phyloP scores from a whole-genome alignment of 1,140 invertebrate species.

The Heliconius nattereri region DNA sequence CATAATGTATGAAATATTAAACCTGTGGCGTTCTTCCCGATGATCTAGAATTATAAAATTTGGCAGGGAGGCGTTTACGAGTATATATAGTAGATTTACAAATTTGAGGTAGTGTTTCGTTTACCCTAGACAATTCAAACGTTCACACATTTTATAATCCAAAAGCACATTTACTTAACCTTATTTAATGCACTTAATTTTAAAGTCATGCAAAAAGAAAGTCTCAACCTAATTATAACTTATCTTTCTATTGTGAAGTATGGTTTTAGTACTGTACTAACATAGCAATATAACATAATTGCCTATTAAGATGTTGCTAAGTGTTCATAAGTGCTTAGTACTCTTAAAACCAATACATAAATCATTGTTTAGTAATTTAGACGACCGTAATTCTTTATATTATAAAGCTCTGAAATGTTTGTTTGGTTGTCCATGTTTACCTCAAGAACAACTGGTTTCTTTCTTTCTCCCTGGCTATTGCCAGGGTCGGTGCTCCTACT shows the following conservation, averaged over 20 bases:
- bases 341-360: slow-evolving; percentile 1
- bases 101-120: too few species aligned
- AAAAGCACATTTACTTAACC: background rate
- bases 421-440: too few species aligned
- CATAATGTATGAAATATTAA: too few species aligned
- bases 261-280: background rate
- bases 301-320: background rate
- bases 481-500: too few species aligned
- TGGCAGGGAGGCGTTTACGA: too few species aligned
- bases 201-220: background rate
- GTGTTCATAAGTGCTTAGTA: background rate
- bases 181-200: background rate
- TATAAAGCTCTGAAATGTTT: too few species aligned
- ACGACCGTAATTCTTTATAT: too few species aligned
- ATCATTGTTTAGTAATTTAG: background rate
- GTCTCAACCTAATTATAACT: background rate
- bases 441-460: too few species aligned
- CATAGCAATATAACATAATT: background rate
- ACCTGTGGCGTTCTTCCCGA: too few species aligned
- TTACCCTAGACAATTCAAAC: background rate
- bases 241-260: background rate
- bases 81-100: too few species aligned
- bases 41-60: too few species aligned
- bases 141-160: background rate
- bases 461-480: too few species aligned